Percentiles rank a stretch among this genome's conserved stretches.
These are phyloP conservation scores for Xiphophorus birchmanni DNA, from an alignment of 2,797 vertebrate genomes.

Conservation along the genomic window DNA sequence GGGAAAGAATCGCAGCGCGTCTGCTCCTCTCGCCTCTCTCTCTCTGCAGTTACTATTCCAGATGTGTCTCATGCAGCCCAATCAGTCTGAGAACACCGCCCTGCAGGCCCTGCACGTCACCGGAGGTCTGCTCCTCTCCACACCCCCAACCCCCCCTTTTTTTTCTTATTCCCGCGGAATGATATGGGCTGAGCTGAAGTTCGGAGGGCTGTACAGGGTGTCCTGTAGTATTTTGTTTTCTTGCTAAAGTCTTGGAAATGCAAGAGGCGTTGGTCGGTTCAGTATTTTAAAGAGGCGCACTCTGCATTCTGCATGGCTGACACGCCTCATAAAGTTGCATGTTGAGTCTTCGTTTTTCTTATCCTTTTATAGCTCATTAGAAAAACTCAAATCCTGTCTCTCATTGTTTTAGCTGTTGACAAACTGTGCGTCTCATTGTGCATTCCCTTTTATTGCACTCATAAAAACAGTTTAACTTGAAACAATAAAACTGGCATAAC, in stretches of 20 bases:
- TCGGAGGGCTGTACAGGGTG: conserved; percentile 20
- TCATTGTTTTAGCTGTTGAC: not conserved
- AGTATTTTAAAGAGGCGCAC: not conserved
- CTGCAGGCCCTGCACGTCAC: conserved; percentile 80
- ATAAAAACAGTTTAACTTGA: not conserved
- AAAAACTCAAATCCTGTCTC: not conserved
- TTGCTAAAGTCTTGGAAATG: not conserved
- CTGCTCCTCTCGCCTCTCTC: conserved; percentile 66
- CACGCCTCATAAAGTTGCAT: not conserved
- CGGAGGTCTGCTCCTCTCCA: conserved; percentile 47
- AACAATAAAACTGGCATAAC: not conserved
- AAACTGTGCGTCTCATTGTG: not conserved
- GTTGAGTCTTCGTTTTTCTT: not conserved
- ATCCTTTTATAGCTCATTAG: not conserved
- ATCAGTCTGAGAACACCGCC: conserved; percentile 81
- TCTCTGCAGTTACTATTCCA: conserved; percentile 79
- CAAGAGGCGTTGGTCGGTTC: not conserved
- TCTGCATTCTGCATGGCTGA: not conserved
- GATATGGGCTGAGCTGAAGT: conserved; percentile 41
- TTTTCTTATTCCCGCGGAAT: conserved; percentile 11
- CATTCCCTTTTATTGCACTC: not conserved
- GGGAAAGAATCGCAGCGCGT: conserved; percentile 47
- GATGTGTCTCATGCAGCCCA: conserved; percentile 71
- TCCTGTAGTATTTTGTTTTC: conserved; percentile 8
- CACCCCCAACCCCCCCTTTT: not conserved